phyloP scores from a whole-genome alignment of 2,113 vertebrate genomes.

The Riparia riparia region DNA sequence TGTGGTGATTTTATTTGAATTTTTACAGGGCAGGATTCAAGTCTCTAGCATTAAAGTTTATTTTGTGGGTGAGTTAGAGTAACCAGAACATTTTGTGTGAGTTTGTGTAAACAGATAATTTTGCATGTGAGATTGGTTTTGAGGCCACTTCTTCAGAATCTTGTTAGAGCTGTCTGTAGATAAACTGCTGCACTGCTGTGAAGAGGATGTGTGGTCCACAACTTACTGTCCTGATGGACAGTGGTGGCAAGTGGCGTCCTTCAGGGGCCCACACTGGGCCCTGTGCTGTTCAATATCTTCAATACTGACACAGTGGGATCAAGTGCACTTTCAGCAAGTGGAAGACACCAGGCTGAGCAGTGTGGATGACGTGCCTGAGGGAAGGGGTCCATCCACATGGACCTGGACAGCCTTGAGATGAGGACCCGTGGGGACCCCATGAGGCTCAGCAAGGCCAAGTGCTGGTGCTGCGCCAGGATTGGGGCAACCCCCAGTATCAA shows the following conservation, averaged over 20 bases:
- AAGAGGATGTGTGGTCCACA: not conserved
- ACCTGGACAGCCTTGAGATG: not conserved
- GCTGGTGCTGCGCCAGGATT: not conserved
- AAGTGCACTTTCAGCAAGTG: not conserved
- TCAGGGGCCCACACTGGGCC: not conserved
- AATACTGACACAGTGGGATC: not conserved
- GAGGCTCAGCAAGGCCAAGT: not conserved
- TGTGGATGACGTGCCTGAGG: not conserved
- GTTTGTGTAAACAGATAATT: not conserved
- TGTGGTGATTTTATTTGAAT: not conserved
- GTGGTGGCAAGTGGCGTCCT: not conserved
- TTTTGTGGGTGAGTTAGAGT: not conserved
- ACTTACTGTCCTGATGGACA: not conserved
- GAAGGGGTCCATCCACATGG: not conserved
- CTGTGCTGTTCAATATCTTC: not conserved
- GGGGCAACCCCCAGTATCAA: accelerated
- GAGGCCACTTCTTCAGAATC: not conserved
- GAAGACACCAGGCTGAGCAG: not conserved
- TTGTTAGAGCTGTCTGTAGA: not conserved
- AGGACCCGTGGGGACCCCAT: not conserved
- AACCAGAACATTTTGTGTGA: not conserved
- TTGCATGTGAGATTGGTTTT: not conserved
- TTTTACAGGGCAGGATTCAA: not conserved
- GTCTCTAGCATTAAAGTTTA: not conserved
- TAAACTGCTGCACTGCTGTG: not conserved